Conservation (phyloP, 2,888 invertebrate species). For the Hypsopygia costalis region DNA sequence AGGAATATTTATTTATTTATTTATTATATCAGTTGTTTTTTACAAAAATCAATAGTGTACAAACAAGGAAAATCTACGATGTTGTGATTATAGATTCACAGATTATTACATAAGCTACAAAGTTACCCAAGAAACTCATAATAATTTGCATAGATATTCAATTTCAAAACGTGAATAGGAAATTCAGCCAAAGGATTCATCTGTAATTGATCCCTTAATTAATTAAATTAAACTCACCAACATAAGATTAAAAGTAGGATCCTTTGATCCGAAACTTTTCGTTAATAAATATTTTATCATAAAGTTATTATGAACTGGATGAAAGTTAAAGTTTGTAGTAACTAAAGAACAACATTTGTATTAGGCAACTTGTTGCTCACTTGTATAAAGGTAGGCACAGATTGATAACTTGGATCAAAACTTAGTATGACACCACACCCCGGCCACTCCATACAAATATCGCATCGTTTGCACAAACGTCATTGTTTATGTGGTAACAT, state of each 20-base stretch:
- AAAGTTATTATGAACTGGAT: constrained; percentile 13
- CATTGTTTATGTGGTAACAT: no score
- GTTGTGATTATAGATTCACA: no score
- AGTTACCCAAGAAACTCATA: no score
- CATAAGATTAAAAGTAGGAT: constrained; percentile 9
- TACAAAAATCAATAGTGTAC: no score
- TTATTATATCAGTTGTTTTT: no score
- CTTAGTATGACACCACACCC: no score
- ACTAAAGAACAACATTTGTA: constrained; percentile 29
- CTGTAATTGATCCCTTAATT: neutral
- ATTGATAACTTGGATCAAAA: neutral
- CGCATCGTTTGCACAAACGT: no score
- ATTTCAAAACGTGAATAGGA: neutral
- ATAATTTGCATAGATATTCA: no score
- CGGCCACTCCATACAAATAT: no score
- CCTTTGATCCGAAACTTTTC: constrained; percentile 22
- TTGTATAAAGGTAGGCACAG: constrained; percentile 1
- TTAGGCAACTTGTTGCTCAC: constrained; percentile 45
- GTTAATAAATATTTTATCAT: constrained; percentile 22
- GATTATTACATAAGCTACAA: no score
- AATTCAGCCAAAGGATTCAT: neutral
- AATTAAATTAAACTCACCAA: constrained; percentile 1
- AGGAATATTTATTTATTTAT: no score
- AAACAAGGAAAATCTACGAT: no score
- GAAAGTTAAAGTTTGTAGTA: constrained; percentile 24